A percentile compares a stretch with the other conserved stretches of the same genome.
phyloP scores from a whole-genome alignment of 2,888 invertebrate species.

The Himalopsyche tibetana region DNA sequence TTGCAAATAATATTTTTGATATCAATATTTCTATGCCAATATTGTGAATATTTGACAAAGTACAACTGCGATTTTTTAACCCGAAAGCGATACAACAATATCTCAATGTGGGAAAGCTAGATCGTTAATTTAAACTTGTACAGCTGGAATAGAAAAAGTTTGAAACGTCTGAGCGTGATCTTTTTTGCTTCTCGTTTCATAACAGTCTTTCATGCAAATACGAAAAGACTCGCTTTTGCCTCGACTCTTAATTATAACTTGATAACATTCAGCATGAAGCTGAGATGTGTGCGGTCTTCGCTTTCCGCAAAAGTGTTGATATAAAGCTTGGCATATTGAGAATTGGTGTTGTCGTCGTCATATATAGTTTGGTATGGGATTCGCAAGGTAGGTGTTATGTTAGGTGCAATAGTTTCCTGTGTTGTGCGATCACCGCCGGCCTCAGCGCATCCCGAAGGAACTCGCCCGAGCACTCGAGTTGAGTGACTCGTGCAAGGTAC shows the following conservation, averaged over 20 bases:
- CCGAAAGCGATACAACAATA: slow-evolving; percentile 9
- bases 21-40: background rate
- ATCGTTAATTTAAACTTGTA: too few relatives aligned
- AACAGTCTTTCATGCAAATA: too few relatives aligned
- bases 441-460: slow-evolving; percentile 74
- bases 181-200: too few relatives aligned
- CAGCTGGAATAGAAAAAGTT: too few relatives aligned
- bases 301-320: too few relatives aligned
- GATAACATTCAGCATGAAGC: too few relatives aligned
- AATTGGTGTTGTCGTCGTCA: background rate
- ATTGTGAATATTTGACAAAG: slow-evolving; percentile 18
- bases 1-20: background rate
- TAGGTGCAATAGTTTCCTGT: slow-evolving; percentile 70
- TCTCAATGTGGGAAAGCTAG: slow-evolving; percentile 7
- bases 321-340: slow-evolving; percentile 22
- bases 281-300: too few relatives aligned
- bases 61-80: background rate
- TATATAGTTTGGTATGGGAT: slow-evolving; percentile 65
- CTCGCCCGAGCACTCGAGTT: slow-evolving; percentile 86
- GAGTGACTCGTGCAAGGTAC: slow-evolving; percentile 90
- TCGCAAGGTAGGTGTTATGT: slow-evolving; percentile 71
- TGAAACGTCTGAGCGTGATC: too few relatives aligned
- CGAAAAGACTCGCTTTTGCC: too few relatives aligned
- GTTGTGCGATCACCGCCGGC: slow-evolving; percentile 71
- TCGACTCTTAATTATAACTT: too few relatives aligned